Evolutionary conservation across 2,113 vertebrate genomes (phyloP).

Genomic region (Archocentrus centrarchus): DNA sequence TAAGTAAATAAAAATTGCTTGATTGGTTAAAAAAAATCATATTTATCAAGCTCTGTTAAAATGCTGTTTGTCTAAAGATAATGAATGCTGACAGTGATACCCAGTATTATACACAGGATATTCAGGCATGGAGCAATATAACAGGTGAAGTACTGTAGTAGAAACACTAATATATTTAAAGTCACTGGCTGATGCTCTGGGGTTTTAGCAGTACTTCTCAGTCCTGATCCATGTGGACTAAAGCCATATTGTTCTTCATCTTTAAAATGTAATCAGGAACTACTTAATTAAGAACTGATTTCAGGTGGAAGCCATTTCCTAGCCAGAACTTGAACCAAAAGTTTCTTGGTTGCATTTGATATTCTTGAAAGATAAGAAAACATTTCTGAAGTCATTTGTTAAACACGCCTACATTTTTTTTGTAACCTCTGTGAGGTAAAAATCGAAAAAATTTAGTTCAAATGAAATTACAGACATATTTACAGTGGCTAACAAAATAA

Average conservation of each 20-base stretch:
- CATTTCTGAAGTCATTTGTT: neutral
- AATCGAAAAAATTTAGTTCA: neutral
- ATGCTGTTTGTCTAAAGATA: neutral
- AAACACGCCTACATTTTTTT: neutral
- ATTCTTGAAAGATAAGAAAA: neutral
- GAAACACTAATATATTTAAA: slow-evolving; percentile 11
- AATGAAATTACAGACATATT: neutral
- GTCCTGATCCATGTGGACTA: neutral
- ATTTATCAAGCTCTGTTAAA: neutral
- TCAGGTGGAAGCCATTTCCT: slow-evolving; percentile 17
- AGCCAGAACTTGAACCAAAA: neutral
- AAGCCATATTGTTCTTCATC: slow-evolving; percentile 3
- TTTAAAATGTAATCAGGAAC: slow-evolving; percentile 50
- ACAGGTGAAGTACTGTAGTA: neutral
- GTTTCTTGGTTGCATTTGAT: neutral
- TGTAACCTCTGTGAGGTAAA: neutral
- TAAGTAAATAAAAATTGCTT: neutral
- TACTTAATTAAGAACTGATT: slow-evolving; percentile 43
- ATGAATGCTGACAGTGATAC: neutral
- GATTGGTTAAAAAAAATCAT: neutral
- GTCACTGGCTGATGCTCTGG: neutral
- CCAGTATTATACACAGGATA: neutral
- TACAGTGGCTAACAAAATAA: neutral
- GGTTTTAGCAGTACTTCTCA: slow-evolving; percentile 1
- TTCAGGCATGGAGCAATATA: neutral